phyloP scores from a whole-genome alignment of 64 coral and sea anemone species.

The Astreopora myriophthalma region DNA sequence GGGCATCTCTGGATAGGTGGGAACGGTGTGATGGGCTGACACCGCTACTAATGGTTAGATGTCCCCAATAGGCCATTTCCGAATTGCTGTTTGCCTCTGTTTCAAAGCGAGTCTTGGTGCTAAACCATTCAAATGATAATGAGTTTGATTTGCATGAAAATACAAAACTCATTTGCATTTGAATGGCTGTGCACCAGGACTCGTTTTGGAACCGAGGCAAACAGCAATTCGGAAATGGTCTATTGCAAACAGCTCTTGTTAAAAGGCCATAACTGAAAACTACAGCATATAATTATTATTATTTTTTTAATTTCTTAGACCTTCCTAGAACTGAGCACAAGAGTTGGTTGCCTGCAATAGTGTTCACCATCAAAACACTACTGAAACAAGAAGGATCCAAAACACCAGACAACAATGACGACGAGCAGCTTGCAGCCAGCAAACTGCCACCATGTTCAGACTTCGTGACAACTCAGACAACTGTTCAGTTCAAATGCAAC shows the following conservation, averaged over 20 bases:
- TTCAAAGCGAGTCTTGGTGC: no score
- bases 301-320: slow-evolving; percentile 43
- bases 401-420: slow-evolving; percentile 18
- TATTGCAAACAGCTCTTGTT: background rate
- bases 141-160: no score
- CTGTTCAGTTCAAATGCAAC: slow-evolving; percentile 81
- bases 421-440: background rate
- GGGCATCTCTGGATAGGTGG: no score
- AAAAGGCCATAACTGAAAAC: background rate
- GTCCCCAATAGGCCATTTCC: no score
- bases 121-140: no score
- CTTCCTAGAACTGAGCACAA: slow-evolving; percentile 92
- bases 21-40: no score
- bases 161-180: no score
- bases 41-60: no score
- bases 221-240: no score
- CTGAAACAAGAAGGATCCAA: slow-evolving; percentile 75
- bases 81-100: no score
- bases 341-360: slow-evolving; percentile 96
- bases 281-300: background rate
- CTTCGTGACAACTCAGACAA: slow-evolving; percentile 73
- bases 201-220: no score
- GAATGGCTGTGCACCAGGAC: no score
- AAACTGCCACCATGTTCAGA: slow-evolving; percentile 79
- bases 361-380: slow-evolving; percentile 89